Percentiles rank a stretch among this genome's conserved stretches.
Evolutionary conservation across 2,888 invertebrate species (phyloP).

Genomic region (Rambutsinella grinnellia): DNA sequence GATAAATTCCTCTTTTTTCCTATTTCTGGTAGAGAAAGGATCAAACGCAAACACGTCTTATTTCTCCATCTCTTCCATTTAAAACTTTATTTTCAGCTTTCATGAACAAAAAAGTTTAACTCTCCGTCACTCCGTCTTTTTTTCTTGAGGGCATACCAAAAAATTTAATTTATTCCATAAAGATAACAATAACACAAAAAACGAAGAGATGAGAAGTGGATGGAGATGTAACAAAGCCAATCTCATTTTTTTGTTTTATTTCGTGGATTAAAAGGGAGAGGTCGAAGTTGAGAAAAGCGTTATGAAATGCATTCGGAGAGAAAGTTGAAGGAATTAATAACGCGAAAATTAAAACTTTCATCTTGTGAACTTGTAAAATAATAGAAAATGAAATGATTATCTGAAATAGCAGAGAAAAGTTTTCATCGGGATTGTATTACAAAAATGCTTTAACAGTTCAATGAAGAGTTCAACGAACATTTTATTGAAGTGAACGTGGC

Average conservation of each 20-base stretch:
- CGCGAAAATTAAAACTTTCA: no score
- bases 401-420: no score
- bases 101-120: slow-evolving; percentile 33
- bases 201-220: slow-evolving; percentile 1
- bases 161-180: slow-evolving; percentile 66
- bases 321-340: no score
- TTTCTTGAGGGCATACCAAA: slow-evolving; percentile 66
- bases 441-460: no score
- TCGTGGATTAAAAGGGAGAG: no score
- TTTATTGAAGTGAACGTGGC: no score
- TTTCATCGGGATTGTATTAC: no score
- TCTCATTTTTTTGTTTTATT: slow-evolving; percentile 16
- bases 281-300: no score
- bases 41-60: slow-evolving; percentile 19
- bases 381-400: no score
- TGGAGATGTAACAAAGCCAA: slow-evolving; percentile 5
- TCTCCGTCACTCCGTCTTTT: slow-evolving; percentile 37
- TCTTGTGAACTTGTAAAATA: no score
- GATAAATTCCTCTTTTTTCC: slow-evolving; percentile 35
- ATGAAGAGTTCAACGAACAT: no score
- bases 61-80: slow-evolving; percentile 6
- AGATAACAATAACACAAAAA: slow-evolving; percentile 63
- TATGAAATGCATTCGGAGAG: no score
- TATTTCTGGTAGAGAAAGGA: slow-evolving; percentile 19
- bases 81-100: slow-evolving; percentile 39